Evolutionary conservation across 1,140 invertebrate genomes (phyloP), one percentile per base, ranked within the genome.

Genomic region (Dendrolimus kikuchii): DNA sequence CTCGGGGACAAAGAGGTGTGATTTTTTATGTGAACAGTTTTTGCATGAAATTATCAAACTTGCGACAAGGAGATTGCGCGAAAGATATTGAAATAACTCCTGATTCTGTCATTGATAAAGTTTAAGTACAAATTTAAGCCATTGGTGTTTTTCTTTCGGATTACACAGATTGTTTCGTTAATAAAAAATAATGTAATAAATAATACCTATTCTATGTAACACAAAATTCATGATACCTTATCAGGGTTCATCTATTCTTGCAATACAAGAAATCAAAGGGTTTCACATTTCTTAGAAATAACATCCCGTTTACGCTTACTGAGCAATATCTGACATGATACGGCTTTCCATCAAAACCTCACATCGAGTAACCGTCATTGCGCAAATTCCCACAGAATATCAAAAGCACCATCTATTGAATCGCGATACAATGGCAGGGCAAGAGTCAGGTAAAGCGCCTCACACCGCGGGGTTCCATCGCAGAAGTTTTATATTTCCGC

Each of bases 401-500:
- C 64, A 76, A 74, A 77, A 77, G 78, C 69, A 78, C 63, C 62
- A 68, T 78, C 78, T 71, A 74, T 80, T 77, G 70, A 81, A 72
- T 72, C 56, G 60, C 54, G 66, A 62, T 60, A 86, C 82, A 86
- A 86, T 77, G 64, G 71, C 60, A 72, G 82, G 78, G 76, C 80
- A 84, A 83, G 78, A 86, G 82, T 86, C 82, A 86, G 82, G 81
- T 84, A 84, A 69, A 83, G 74, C 77, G 71, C 64, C 63, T 74
- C 68, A 45, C 82, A 49, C 78, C 38, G 67, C 74, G 70, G 82
- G 82, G 79, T 73, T 76, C 64, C 71, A 58, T 68, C 66, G 70
- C 61, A 76, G 75, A 77, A 84, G 79, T 86, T 84, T 84, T 86
- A 84, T 86, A 84, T 86, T 83, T 86, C 83, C 83, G 82, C 71